Conservation (phyloP, 2,888 invertebrate species). For the Ectemnius cavifrons region DNA sequence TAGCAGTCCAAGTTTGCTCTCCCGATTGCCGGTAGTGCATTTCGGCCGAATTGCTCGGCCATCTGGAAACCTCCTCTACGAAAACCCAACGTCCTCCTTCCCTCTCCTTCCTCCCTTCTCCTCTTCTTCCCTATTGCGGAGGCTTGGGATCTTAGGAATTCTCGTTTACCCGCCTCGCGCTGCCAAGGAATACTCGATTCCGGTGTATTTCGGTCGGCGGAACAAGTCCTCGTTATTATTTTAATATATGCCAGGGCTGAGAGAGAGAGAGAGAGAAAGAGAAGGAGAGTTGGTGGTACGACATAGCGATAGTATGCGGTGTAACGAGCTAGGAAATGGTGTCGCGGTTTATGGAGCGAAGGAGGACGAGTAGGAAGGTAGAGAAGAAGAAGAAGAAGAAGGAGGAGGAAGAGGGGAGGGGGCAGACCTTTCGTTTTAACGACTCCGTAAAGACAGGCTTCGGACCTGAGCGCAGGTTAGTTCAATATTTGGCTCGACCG, state of each 20-base stretch:
- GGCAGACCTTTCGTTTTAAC: constrained; percentile 60
- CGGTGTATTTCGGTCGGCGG: constrained; percentile 3
- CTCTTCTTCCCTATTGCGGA: neutral
- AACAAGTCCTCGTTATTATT: constrained; percentile 45
- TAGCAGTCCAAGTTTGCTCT: constrained; percentile 1
- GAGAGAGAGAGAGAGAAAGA: constrained; percentile 4
- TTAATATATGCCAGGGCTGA: constrained; percentile 54
- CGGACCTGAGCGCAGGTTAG: constrained; percentile 59
- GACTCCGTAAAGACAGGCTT: constrained; percentile 59
- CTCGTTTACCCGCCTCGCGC: neutral
- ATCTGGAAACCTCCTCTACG: neutral
- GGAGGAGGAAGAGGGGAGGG: too few species aligned
- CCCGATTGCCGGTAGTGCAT: neutral
- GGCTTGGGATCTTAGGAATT: neutral
- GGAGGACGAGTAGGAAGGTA: constrained; percentile 9
- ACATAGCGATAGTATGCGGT: constrained; percentile 21
- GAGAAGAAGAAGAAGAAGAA: too few species aligned
- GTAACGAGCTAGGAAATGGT: constrained; percentile 62
- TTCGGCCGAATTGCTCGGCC: neutral
- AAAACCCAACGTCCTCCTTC: neutral
- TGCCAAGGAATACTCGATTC: neutral
- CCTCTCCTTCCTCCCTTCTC: neutral
- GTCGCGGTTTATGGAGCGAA: constrained; percentile 56
- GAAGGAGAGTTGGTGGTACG: neutral
- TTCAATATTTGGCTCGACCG: constrained; percentile 70